A percentile compares a stretch with the other conserved stretches of the same genome.
These are phyloP conservation scores for Mystacornis crossleyi DNA, from an alignment of 2,113 vertebrate species.

Conservation along the genomic window DNA sequence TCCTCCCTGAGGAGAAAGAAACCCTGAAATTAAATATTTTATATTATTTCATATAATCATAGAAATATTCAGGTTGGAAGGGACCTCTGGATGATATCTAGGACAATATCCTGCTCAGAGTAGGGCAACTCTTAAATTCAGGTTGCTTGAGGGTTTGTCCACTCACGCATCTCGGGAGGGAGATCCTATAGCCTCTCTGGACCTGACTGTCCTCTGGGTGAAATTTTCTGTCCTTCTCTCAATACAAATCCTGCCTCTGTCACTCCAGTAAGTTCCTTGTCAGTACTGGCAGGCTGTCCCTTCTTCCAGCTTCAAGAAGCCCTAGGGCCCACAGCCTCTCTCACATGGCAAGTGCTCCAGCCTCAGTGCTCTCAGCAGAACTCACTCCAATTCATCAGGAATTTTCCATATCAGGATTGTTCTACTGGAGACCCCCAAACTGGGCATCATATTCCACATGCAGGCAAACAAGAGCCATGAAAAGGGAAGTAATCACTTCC, in stretches of 20 bases:
- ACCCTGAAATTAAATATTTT: not conserved
- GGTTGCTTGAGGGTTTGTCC: not conserved
- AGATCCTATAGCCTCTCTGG: not conserved
- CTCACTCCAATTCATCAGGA: not conserved
- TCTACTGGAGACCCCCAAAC: not conserved
- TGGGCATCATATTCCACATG: fast-evolving
- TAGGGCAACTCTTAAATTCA: not conserved
- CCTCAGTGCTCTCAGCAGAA: not conserved
- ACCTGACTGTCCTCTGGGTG: not conserved
- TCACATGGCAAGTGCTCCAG: not conserved
- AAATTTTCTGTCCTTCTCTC: not conserved
- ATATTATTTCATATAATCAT: not conserved
- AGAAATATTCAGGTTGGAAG: not conserved
- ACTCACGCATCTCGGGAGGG: not conserved
- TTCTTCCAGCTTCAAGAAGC: not conserved
- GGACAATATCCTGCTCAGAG: not conserved
- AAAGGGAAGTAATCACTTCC: not conserved
- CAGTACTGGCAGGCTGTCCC: not conserved
- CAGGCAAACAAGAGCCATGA: not conserved
- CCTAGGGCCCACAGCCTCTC: not conserved
- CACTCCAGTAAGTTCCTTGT: not conserved
- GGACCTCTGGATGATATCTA: not conserved
- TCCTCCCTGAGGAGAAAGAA: not conserved
- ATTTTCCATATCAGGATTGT: not conserved
- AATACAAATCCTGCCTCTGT: not conserved